phyloP scores from a whole-genome alignment of 2,113 vertebrate species.

The Taxidea taxus region DNA sequence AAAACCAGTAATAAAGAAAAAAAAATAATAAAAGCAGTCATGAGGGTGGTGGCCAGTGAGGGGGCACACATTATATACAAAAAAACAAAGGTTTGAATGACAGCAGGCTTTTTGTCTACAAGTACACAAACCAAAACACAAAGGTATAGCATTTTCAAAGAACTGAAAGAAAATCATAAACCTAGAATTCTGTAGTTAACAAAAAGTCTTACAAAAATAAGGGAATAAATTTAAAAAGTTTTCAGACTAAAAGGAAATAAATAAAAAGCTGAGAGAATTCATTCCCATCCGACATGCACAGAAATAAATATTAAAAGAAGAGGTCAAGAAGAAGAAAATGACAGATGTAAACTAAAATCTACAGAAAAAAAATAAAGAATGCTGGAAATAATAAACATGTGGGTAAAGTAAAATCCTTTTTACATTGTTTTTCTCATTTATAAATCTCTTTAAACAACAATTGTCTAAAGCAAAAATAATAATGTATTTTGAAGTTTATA shows the following conservation, averaged over 20 bases:
- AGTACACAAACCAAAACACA: background rate
- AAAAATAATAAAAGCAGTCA: background rate
- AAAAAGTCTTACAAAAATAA: background rate
- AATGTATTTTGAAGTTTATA: background rate
- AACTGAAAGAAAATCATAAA: background rate
- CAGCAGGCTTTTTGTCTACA: background rate
- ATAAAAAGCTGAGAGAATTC: background rate
- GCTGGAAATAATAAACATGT: background rate
- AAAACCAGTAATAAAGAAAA: background rate
- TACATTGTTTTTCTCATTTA: background rate
- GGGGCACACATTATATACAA: background rate
- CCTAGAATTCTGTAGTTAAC: background rate
- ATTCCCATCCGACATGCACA: background rate
- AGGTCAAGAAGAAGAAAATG: background rate
- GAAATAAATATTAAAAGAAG: background rate
- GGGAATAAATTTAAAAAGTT: background rate
- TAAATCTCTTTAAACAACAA: background rate
- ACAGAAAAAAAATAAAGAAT: background rate
- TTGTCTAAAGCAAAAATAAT: background rate
- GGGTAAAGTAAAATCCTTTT: background rate
- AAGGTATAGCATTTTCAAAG: background rate
- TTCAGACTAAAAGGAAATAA: background rate
- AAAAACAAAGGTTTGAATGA: background rate
- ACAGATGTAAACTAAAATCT: background rate
- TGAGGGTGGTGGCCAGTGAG: background rate